Evolutionary conservation across 2,797 vertebrate genomes (phyloP).

Genomic region (Sardinella longiceps): DNA sequence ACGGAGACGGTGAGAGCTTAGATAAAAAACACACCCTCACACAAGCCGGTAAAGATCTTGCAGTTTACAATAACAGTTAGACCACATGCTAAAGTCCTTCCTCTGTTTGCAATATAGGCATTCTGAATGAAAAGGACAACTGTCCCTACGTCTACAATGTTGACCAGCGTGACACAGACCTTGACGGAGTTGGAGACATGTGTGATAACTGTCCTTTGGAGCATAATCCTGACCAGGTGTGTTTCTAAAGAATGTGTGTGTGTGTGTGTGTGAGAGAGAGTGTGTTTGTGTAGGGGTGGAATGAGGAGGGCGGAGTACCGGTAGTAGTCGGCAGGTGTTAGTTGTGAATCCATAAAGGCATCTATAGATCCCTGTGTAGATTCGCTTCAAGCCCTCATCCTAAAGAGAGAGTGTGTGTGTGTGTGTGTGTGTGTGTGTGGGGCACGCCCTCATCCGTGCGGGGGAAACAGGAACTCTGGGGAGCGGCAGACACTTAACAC

Average conservation of each 20-base stretch:
- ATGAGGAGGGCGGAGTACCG: constrained; percentile 23
- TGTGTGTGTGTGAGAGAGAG: constrained; percentile 66
- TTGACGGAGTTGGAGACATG: constrained; percentile 96
- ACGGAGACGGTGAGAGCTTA: constrained; percentile 86
- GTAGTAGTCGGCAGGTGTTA: constrained; percentile 35
- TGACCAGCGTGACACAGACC: constrained; percentile 92
- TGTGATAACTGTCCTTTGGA: constrained; percentile 98
- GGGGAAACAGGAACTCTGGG: constrained; percentile 12
- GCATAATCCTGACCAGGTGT: constrained; percentile 98
- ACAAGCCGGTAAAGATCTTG: background rate
- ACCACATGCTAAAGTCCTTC: background rate
- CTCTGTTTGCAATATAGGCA: constrained; percentile 77
- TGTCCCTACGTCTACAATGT: constrained; percentile 96
- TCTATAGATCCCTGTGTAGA: constrained; percentile 25
- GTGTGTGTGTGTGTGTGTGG: too few species aligned
- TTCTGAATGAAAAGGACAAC: constrained; percentile 94
- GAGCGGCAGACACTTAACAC: constrained; percentile 54
- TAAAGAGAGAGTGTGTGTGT: too few species aligned
- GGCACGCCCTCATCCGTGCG: constrained; percentile 8
- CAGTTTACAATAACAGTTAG: background rate
- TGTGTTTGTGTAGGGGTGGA: constrained; percentile 79
- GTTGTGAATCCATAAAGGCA: constrained; percentile 26
- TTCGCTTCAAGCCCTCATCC: constrained; percentile 35
- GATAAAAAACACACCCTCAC: background rate
- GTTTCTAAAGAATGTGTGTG: constrained; percentile 33